These are phyloP conservation scores for Drosophila melanica DNA, from an alignment of 1,140 invertebrate species.

Conservation along the genomic window DNA sequence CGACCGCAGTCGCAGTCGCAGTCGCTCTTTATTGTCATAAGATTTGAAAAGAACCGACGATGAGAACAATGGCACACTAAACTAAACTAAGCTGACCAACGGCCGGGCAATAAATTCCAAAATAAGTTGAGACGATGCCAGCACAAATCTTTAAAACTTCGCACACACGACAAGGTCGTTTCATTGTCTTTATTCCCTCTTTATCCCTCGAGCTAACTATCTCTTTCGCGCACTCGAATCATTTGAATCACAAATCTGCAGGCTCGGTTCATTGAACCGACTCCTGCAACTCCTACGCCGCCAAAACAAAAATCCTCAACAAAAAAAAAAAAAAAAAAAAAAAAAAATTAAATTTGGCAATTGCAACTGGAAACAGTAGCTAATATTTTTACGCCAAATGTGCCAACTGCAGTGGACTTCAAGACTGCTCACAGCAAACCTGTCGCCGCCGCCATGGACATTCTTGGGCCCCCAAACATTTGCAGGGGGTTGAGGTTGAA, in stretches of 20 bases:
- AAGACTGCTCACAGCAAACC: constrained; percentile 21
- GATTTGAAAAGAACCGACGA: constrained; percentile 64
- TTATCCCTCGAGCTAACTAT: background rate
- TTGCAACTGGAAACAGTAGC: constrained; percentile 59
- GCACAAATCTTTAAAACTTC: constrained; percentile 24
- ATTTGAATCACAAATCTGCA: background rate
- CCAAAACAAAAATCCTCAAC: constrained; percentile 22
- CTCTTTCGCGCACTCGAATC: background rate
- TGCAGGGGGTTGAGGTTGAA: constrained; percentile 50
- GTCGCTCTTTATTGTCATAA: constrained; percentile 69
- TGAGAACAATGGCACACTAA: constrained; percentile 77
- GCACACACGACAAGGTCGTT: constrained; percentile 65
- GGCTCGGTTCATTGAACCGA: constrained; percentile 65
- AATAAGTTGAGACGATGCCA: constrained; percentile 60
- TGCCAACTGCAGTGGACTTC: constrained; percentile 51
- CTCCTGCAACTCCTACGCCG: constrained; percentile 40
- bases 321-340: constrained; percentile 16
- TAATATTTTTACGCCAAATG: constrained; percentile 52
- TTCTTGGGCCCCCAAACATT: constrained; percentile 33
- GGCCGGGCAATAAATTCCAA: constrained; percentile 62
- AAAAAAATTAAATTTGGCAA: constrained; percentile 37
- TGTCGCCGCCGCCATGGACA: constrained; percentile 32
- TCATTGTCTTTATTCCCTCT: constrained; percentile 32
- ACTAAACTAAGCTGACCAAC: constrained; percentile 60
- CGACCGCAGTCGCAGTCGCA: constrained; percentile 26